Base-by-base conservation (phyloP, 2,888 invertebrate species). In the Proisotoma minuta region DNA sequence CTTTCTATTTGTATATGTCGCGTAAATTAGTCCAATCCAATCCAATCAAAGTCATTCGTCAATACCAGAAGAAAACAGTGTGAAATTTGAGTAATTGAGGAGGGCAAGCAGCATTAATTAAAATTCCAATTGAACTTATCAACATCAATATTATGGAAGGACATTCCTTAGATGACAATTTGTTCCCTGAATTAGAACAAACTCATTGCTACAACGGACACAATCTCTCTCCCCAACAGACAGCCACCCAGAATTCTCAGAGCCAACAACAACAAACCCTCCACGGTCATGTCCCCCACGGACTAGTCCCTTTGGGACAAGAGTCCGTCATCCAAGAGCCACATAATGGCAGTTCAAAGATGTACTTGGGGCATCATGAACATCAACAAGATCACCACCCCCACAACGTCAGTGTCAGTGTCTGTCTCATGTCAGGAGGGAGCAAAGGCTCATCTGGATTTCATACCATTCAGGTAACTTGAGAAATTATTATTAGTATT, bases 161-260 rank as follows among this genome's bases (percentile, higher is more conserved):
- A 66, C 73, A 73, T 67, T 69, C 71, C 65, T 68, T 73, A 62
- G 73, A 73, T 64, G 70, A 73, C 68, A 43, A 43, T 43, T 72
- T 73, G 65, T 73, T 73, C 68, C 73, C 73, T 63, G 73, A 73
- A 65, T 68, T 73, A 65, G 73, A 73, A 60, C 69, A 69, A 64
- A 62, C 67, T 60, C 73, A 73, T 66, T 70, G 73, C 68, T 73
- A 71, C 68, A 73, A 73, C 70, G 69, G 72, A 18, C 68, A 69
- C 58, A 61, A 61, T 29, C 22, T 65, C 51, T 65, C 57, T 50
- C 60, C 43, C 10, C 15, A 5, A 4, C 15, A 15, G 4, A 43
- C 43, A 18, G 18, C 43, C 10, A 43, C 60, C 39, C 62, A 47
- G 29, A 49, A 23, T 48, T 56, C 48, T 43, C n/a, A n/a, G n/a